phyloP scores from a whole-genome alignment of 2,888 invertebrate genomes.

The Arrhopalites spinosus region DNA sequence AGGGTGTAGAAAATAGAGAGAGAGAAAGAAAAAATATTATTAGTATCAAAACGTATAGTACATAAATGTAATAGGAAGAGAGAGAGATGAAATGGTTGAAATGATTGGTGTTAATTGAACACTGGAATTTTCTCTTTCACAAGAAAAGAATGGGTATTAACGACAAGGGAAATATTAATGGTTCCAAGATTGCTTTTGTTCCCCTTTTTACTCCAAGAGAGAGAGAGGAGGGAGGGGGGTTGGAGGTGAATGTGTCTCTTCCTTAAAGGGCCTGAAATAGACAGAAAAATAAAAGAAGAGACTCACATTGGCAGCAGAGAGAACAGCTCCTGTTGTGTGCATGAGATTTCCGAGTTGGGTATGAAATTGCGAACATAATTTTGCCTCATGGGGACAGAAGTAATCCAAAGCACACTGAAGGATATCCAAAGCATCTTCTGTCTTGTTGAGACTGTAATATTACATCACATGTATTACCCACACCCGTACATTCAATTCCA shows the following conservation, averaged over 20 bases:
- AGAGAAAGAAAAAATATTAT: slow-evolving; percentile 12
- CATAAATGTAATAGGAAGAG: too few relatives aligned
- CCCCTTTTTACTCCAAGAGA: not conserved
- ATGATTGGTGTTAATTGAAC: slow-evolving; percentile 36
- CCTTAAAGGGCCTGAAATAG: not conserved
- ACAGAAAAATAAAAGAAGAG: slow-evolving; percentile 2
- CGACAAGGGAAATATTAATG: slow-evolving; percentile 23
- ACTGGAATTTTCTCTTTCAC: not conserved
- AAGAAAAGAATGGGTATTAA: slow-evolving; percentile 18
- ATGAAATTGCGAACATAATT: slow-evolving; percentile 51
- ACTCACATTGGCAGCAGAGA: slow-evolving; percentile 51
- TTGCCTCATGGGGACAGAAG: slow-evolving; percentile 50
- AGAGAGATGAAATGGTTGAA: slow-evolving; percentile 30
- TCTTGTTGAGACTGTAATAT: slow-evolving; percentile 50
- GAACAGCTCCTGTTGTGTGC: slow-evolving; percentile 50
- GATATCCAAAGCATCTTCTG: slow-evolving; percentile 48
- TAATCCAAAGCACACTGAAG: slow-evolving; percentile 47
- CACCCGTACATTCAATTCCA: too few relatives aligned
- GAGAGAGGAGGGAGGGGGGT: not conserved
- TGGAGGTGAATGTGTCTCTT: not conserved
- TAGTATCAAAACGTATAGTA: too few relatives aligned
- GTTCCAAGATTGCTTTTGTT: slow-evolving; percentile 25
- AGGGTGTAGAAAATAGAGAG: not conserved
- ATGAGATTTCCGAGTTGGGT: slow-evolving; percentile 53
- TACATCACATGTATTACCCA: too few relatives aligned